Evolutionary conservation across 2,888 invertebrate species (phyloP), one percentile per base, ranked within the genome.

Genomic region (Fabriciana adippe): DNA sequence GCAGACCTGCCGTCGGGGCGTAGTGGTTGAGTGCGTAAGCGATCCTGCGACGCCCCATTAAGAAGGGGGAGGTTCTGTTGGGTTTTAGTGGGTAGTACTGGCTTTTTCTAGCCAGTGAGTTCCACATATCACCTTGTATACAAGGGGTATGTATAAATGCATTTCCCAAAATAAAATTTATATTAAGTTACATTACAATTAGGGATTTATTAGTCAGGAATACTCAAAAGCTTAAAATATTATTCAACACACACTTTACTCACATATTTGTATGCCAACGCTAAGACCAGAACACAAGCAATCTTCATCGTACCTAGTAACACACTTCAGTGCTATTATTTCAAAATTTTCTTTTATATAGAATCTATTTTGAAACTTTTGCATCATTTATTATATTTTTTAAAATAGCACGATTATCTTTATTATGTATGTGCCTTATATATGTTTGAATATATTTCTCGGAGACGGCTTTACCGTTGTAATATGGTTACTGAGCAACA

Each of bases 341-440:
- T 57, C 57, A 47, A 57, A 57, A 59, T 48, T 48, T 26, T 48
- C 47, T 59, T 48, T 59, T 59, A 59, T 59, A 59, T 59, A 59
- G 47, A 13, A 31, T 6, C 59, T 48, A 59, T 31, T 59, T 26
- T 31, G 48, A 26, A 59, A 59, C 31, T 48, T 48, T 59, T 60
- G 35, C 16, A 48, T 31, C n/a, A 15, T 62, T 35, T 13, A n/a
- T 62, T 26, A 35, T 63, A 51, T 16, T 56, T 26, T 18, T 21
- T 1, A 47, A 21, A 48, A 26, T 2, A n/a, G n/a, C 57, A 47
- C 57, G 26, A 47, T 59, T 26, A 15, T 47, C 5, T 15, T 45
- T 18, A 41, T 41, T 45, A 6, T 3, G 18, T 18, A 56, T 55
- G 35, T 35, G 35, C 35, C n/a, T 55, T 35, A 11, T 55, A 35